Conservation (phyloP, 2,888 invertebrate genomes). For the Phlogophora meticulosa region DNA sequence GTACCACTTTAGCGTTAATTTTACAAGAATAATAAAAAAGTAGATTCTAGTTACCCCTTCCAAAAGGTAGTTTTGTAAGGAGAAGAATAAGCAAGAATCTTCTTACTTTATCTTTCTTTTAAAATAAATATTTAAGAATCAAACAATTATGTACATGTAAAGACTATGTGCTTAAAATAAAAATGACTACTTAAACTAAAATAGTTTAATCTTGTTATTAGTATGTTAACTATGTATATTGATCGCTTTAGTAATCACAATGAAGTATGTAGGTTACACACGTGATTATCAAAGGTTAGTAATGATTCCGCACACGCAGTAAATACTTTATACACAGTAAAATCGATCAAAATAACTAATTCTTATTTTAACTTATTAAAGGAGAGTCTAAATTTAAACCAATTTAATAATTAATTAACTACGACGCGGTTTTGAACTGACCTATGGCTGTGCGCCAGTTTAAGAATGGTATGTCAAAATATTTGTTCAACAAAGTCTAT, state of each 20-base stretch:
- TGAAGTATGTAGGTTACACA: neutral
- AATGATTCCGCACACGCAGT: constrained; percentile 13
- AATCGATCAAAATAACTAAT: neutral
- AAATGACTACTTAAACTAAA: neutral
- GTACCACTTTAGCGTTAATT: too few relatives aligned
- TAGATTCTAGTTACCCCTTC: too few relatives aligned
- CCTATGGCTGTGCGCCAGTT: neutral
- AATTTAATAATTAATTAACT: constrained; percentile 10
- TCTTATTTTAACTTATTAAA: neutral
- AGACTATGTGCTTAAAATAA: neutral
- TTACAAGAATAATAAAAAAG: too few relatives aligned
- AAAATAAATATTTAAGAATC: neutral
- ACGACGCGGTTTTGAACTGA: constrained; percentile 1
- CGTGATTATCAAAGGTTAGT: too few relatives aligned
- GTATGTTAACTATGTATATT: constrained; percentile 5
- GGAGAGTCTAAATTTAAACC: neutral
- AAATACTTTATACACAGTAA: neutral
- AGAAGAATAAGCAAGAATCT: too few relatives aligned
- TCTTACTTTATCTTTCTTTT: too few relatives aligned
- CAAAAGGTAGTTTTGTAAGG: too few relatives aligned
- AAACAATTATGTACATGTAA: neutral
- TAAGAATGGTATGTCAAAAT: constrained; percentile 10
- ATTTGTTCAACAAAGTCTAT: constrained; percentile 19
- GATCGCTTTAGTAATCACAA: constrained; percentile 16
- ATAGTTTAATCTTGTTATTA: neutral